Conservation (phyloP, 2,113 vertebrate species). For the Tylochromis polylepis region DNA sequence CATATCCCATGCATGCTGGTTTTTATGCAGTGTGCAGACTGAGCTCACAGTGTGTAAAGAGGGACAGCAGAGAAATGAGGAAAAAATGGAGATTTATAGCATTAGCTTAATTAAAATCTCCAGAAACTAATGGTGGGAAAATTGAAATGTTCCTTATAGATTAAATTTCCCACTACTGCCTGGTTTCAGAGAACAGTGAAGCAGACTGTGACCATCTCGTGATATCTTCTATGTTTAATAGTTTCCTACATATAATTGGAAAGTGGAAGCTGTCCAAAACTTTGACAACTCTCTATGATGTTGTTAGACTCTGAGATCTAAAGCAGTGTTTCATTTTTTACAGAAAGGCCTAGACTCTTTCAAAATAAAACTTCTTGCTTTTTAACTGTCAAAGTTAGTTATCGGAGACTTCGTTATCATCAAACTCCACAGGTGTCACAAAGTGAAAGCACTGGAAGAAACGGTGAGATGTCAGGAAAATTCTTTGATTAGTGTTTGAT, state of each 20-base stretch:
- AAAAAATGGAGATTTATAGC: constrained; percentile 64
- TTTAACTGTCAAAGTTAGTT: background rate
- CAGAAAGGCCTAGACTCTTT: background rate
- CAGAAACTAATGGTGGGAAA: constrained; percentile 60
- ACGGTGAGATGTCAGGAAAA: background rate
- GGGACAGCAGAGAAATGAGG: constrained; percentile 42
- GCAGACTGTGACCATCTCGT: constrained; percentile 49
- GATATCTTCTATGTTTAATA: constrained; percentile 39
- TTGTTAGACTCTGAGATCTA: background rate
- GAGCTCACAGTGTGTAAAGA: constrained; percentile 6
- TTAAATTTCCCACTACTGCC: constrained; percentile 30
- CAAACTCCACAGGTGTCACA: background rate
- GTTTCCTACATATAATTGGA: constrained; percentile 43
- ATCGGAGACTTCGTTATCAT: background rate
- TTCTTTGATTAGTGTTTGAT: background rate
- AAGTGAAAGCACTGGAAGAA: background rate
- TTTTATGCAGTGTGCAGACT: constrained; percentile 15
- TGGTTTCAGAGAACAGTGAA: constrained; percentile 25
- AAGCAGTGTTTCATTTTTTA: background rate
- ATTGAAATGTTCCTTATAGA: constrained; percentile 63
- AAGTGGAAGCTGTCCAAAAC: constrained; percentile 14
- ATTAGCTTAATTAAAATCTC: constrained; percentile 67
- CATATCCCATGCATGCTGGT: background rate
- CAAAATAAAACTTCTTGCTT: background rate
- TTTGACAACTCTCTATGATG: background rate